phyloP scores from a whole-genome alignment of 1,140 invertebrate genomes.

The Drosophila sp. region DNA sequence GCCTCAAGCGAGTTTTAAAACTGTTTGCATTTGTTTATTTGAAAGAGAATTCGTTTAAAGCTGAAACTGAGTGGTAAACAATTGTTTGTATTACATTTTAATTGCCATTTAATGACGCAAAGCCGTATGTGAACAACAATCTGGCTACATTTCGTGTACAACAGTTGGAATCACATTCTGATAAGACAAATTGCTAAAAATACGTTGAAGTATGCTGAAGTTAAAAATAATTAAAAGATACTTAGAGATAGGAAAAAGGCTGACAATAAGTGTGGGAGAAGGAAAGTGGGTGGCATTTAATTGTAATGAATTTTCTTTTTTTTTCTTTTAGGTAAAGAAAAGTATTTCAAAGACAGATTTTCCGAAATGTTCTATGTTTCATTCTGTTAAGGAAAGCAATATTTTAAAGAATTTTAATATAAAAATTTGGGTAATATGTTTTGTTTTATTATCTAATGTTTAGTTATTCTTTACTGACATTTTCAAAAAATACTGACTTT shows the following conservation, averaged over 20 bases:
- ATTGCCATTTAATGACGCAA: constrained; percentile 61
- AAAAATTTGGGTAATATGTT: no score
- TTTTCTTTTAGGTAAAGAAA: not conserved
- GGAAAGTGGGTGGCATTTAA: not conserved
- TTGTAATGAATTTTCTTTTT: not conserved
- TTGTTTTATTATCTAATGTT: no score
- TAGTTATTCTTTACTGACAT: no score
- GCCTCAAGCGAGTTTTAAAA: constrained; percentile 23
- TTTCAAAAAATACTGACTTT: no score
- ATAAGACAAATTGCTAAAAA: constrained; percentile 45
- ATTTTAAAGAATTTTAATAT: no score
- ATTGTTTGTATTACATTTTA: constrained; percentile 36
- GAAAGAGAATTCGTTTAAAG: not conserved
- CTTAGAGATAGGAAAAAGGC: constrained; percentile 30
- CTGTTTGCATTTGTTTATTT: constrained; percentile 1
- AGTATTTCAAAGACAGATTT: no score
- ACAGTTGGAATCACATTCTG: constrained; percentile 33
- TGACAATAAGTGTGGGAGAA: not conserved
- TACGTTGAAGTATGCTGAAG: constrained; percentile 15
- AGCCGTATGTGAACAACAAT: constrained; percentile 24
- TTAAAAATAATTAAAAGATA: constrained; percentile 60
- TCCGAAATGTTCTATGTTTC: no score
- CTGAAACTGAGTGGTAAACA: not conserved
- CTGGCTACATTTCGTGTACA: constrained; percentile 13
- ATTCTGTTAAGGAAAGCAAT: no score